phyloP scores from a whole-genome alignment of 1,140 invertebrate genomes.

The Drosophila melanogaster region DNA sequence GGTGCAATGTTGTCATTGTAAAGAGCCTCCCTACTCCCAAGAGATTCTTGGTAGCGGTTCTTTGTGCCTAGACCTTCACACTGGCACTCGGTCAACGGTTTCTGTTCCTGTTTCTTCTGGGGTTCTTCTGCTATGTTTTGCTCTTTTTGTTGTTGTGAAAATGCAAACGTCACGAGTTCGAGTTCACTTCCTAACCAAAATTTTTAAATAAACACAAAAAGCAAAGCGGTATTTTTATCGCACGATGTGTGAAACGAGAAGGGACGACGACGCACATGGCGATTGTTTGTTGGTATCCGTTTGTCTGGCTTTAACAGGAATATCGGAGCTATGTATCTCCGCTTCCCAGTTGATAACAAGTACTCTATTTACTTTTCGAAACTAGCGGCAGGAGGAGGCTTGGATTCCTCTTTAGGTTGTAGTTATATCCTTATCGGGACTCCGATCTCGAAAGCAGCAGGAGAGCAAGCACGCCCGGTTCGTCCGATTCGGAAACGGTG shows the following conservation, averaged over 20 bases:
- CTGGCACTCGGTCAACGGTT: slow-evolving; percentile 44
- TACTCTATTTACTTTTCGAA: slow-evolving; percentile 27
- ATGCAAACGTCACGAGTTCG: slow-evolving; percentile 35
- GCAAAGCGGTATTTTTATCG: slow-evolving; percentile 68
- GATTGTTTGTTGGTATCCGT: slow-evolving; percentile 5
- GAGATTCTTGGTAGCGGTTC: slow-evolving; percentile 14
- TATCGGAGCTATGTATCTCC: neutral
- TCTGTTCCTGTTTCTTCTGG: neutral
- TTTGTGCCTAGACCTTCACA: slow-evolving; percentile 44
- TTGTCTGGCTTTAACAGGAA: neutral
- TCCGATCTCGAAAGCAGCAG: slow-evolving; percentile 22
- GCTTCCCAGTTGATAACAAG: slow-evolving; percentile 3
- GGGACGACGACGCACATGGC: slow-evolving; percentile 40
- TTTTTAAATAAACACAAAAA: slow-evolving; percentile 57
- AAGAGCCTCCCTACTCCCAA: neutral
- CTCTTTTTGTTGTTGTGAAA: slow-evolving; percentile 4
- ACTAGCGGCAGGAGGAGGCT: neutral
- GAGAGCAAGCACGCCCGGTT: slow-evolving; percentile 26
- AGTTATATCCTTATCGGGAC: slow-evolving; percentile 23
- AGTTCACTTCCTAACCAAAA: slow-evolving; percentile 53
- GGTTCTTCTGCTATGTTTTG: slow-evolving; percentile 7
- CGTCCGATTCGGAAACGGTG: slow-evolving; percentile 35
- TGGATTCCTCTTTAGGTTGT: neutral
- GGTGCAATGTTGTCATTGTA: slow-evolving; percentile 5
- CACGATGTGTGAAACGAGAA: slow-evolving; percentile 25